Conservation (phyloP, 2,888 invertebrate species). For the Notocelia uddmanniana region DNA sequence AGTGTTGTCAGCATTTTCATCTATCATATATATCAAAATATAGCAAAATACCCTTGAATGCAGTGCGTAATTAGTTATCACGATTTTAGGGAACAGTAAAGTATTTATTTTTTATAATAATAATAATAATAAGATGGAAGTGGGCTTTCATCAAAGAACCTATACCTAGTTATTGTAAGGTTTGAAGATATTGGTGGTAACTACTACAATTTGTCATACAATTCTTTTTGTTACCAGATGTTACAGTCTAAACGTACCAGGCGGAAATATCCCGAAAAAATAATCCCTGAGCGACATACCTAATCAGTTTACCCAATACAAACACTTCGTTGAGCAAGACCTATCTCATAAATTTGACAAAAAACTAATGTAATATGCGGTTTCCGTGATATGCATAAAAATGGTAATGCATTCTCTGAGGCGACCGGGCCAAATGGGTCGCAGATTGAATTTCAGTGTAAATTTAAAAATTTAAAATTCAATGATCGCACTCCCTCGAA, state of each 20-base stretch:
- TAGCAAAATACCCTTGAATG: too few relatives aligned
- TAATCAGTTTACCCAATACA: not conserved
- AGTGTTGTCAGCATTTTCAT: too few relatives aligned
- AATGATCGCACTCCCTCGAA: constrained; percentile 54
- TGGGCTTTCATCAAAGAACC: too few relatives aligned
- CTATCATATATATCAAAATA: too few relatives aligned
- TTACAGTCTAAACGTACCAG: not conserved
- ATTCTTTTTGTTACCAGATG: not conserved
- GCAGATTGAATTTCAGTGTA: constrained; percentile 57
- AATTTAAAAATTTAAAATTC: constrained; percentile 62
- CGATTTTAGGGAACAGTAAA: too few relatives aligned
- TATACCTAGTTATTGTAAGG: not conserved
- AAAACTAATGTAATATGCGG: constrained; percentile 35
- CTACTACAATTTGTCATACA: too few relatives aligned
- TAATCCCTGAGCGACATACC: not conserved
- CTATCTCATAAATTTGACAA: constrained; percentile 20
- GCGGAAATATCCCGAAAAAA: not conserved
- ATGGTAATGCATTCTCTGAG: constrained; percentile 60
- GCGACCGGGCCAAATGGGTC: constrained; percentile 56
- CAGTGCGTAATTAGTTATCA: too few relatives aligned
- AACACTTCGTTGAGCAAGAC: not conserved
- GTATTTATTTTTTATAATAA: too few relatives aligned
- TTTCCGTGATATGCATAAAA: constrained; percentile 42
- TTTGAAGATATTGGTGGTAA: not conserved
- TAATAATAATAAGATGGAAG: too few relatives aligned